phyloP scores from a whole-genome alignment of 2,888 invertebrate species.

The Nomada goodeniana region DNA sequence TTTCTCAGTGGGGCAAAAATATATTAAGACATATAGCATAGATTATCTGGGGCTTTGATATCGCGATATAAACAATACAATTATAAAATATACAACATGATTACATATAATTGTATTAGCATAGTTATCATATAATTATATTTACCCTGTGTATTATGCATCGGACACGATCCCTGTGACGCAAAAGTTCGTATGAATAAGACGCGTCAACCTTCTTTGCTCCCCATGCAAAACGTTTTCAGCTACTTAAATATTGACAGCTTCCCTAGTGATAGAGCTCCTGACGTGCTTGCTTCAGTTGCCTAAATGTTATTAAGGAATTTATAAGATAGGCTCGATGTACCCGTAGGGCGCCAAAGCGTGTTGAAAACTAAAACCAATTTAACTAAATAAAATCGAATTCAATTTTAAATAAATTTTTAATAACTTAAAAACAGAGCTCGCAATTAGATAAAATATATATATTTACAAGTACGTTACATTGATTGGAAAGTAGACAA shows the following conservation, averaged over 20 bases:
- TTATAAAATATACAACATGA: background rate
- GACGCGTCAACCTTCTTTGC: background rate
- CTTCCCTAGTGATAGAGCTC: too few relatives aligned
- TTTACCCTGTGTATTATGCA: conserved; percentile 38
- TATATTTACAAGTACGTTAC: too few relatives aligned
- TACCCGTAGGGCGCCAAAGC: too few relatives aligned
- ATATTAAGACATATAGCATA: background rate
- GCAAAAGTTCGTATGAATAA: conserved; percentile 12
- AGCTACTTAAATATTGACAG: conserved; percentile 16
- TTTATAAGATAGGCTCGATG: too few relatives aligned
- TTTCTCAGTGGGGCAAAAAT: background rate
- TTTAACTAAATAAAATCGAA: too few relatives aligned
- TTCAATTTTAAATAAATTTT: too few relatives aligned
- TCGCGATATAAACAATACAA: background rate
- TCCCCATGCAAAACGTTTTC: background rate
- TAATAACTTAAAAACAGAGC: too few relatives aligned
- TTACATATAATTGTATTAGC: background rate
- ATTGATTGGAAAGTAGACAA: too few relatives aligned
- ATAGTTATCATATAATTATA: conserved; percentile 1
- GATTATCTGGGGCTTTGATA: background rate
- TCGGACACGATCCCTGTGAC: conserved; percentile 4
- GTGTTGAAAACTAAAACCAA: too few relatives aligned
- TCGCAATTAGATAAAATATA: too few relatives aligned
- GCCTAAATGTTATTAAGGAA: too few relatives aligned
- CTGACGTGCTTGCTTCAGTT: too few relatives aligned